Conservation (phyloP, 2,797 vertebrate genomes). For the Hemitrygon akajei region DNA sequence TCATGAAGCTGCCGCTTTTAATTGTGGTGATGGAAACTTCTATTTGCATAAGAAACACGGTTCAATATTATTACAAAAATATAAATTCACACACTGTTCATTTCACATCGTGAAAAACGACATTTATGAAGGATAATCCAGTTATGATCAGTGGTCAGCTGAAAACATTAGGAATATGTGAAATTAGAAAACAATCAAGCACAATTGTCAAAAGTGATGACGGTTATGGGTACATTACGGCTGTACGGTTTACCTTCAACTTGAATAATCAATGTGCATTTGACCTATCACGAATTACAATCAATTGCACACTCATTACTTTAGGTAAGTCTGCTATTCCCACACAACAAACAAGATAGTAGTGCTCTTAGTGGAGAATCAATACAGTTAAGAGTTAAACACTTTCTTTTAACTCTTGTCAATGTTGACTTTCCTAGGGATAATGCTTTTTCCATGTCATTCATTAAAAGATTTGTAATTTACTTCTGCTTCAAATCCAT, state of each 20-base stretch:
- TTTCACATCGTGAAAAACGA: neutral
- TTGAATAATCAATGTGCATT: neutral
- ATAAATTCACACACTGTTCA: neutral
- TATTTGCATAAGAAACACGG: neutral
- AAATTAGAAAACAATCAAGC: neutral
- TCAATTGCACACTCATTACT: slow-evolving; percentile 20
- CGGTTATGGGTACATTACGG: neutral
- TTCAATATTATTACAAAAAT: neutral
- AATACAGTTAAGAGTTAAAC: slow-evolving; percentile 34
- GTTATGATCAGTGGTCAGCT: neutral
- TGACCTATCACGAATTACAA: slow-evolving; percentile 25
- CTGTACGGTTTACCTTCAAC: neutral
- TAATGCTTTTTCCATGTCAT: slow-evolving; percentile 1
- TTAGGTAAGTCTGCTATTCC: slow-evolving; percentile 11
- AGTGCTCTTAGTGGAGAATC: slow-evolving; percentile 20
- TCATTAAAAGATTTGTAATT: slow-evolving; percentile 35
- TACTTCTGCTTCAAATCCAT: slow-evolving; percentile 18
- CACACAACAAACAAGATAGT: neutral
- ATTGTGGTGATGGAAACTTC: neutral
- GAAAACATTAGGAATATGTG: neutral
- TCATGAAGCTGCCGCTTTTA: neutral
- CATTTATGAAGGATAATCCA: slow-evolving; percentile 4
- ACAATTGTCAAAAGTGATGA: slow-evolving; percentile 4
- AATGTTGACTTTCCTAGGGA: slow-evolving; percentile 20
- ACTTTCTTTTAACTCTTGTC: slow-evolving; percentile 26